Percentiles rank a stretch among this genome's conserved stretches.
Evolutionary conservation across 2,113 vertebrate genomes (phyloP).

Genomic region (Poeciliopsis prolifica): DNA sequence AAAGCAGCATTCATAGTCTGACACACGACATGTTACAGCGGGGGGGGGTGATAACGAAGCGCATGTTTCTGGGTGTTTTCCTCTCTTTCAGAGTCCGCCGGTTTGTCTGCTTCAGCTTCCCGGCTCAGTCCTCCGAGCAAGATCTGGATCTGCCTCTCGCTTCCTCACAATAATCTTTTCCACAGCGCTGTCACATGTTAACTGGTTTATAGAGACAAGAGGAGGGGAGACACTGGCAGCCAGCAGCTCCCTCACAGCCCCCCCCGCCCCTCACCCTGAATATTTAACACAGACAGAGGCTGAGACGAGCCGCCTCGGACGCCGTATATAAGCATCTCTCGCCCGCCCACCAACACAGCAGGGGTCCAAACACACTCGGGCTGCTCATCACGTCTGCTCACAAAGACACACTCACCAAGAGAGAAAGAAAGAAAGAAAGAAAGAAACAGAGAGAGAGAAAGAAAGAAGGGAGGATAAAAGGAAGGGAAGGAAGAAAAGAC

Average conservation of each 20-base stretch:
- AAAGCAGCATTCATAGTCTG: conserved; percentile 1
- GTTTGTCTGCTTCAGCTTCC: not conserved
- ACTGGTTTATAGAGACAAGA: conserved; percentile 17
- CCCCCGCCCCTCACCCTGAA: conserved; percentile 4
- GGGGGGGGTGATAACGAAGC: not conserved
- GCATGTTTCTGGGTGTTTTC: not conserved
- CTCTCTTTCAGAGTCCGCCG: conserved; percentile 16
- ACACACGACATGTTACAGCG: not conserved
- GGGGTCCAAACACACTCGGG: conserved; percentile 52
- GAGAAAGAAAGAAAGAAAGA: not conserved
- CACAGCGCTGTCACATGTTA: conserved; percentile 27
- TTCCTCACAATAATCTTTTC: conserved; percentile 26
- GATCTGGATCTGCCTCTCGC: conserved; percentile 28
- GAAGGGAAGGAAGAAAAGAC: not conserved
- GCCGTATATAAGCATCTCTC: conserved; percentile 51
- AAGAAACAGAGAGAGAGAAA: not conserved
- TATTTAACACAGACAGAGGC: conserved; percentile 29
- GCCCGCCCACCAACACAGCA: conserved; percentile 60
- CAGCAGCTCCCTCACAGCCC: conserved; percentile 12
- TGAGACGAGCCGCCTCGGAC: conserved; percentile 24
- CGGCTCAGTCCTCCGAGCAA: conserved; percentile 5
- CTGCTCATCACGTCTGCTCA: conserved; percentile 75
- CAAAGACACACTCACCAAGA: conserved; percentile 37
- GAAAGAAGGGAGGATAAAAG: too few relatives aligned
- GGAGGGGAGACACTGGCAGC: conserved; percentile 14